A percentile compares a stretch with the other conserved stretches of the same genome.
Evolutionary conservation across 2,113 vertebrate species (phyloP).

Genomic region (Cyphomyrus plagiostoma): DNA sequence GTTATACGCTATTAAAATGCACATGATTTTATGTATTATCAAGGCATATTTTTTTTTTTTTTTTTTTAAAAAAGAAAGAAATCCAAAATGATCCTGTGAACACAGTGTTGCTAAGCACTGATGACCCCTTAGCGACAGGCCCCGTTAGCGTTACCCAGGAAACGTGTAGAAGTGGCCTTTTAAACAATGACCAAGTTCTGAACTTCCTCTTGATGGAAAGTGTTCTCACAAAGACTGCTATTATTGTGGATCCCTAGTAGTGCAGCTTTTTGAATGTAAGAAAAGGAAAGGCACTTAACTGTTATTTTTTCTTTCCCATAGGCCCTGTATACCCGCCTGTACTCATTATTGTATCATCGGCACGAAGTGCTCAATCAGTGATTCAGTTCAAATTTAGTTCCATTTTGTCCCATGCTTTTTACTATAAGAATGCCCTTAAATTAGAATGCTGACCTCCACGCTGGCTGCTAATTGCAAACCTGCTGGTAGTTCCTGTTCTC

Average conservation of each 20-base stretch:
- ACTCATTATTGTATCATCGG: conserved; percentile 43
- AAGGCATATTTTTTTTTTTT: background rate
- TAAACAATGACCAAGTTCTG: conserved; percentile 44
- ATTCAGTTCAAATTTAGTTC: conserved; percentile 28
- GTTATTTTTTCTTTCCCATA: conserved; percentile 28
- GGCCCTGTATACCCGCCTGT: conserved; percentile 38
- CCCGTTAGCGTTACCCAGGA: conserved; percentile 42
- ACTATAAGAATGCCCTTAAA: background rate
- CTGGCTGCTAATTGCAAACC: background rate
- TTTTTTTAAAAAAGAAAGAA: conserved; percentile 1
- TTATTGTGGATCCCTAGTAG: conserved; percentile 39
- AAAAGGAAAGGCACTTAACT: conserved; percentile 40
- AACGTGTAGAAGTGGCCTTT: conserved; percentile 41
- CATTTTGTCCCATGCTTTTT: background rate
- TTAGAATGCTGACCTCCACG: conserved; percentile 5
- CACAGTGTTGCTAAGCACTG: conserved; percentile 45
- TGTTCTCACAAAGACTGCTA: conserved; percentile 42
- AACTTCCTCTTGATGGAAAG: conserved; percentile 42
- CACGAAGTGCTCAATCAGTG: conserved; percentile 44
- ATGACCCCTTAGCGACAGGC: conserved; percentile 44
- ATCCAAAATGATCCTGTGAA: conserved; percentile 35
- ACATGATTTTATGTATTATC: conserved; percentile 17
- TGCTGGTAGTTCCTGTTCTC: background rate
- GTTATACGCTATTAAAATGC: background rate
- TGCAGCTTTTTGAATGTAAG: conserved; percentile 40